These are phyloP conservation scores for Notarius lentiginosus DNA, from an alignment of 2,113 vertebrate genomes.

Conservation along the genomic window DNA sequence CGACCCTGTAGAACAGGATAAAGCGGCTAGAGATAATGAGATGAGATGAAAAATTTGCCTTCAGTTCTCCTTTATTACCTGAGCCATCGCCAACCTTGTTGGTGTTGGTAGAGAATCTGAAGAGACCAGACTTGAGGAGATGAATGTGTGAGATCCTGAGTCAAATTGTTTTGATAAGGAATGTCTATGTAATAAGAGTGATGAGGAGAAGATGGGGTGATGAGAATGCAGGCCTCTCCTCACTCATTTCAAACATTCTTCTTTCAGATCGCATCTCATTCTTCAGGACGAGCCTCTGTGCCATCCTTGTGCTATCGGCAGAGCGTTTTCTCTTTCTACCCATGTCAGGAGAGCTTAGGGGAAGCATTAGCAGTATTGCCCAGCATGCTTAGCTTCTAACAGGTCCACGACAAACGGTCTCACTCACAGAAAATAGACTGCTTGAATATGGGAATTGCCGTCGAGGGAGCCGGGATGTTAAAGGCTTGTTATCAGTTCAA, in stretches of 20 bases:
- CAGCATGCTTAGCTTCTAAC: conserved; percentile 48
- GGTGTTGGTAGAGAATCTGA: background rate
- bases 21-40: too few species aligned
- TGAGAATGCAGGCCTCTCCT: conserved; percentile 63
- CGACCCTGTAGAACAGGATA: too few species aligned
- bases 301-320: conserved; percentile 7
- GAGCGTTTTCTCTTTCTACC: conserved; percentile 18
- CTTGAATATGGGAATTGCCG: conserved; percentile 33
- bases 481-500: conserved; percentile 46
- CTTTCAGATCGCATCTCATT: conserved; percentile 44
- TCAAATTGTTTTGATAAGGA: conserved; percentile 73
- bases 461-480: conserved; percentile 48
- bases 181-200: conserved; percentile 69
- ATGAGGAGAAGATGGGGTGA: conserved; percentile 56
- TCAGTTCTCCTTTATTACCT: too few species aligned
- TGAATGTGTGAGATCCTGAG: conserved; percentile 46
- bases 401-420: conserved; percentile 46
- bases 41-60: too few species aligned
- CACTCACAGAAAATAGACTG: conserved; percentile 43
- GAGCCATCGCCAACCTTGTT: background rate
- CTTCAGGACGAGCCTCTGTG: conserved; percentile 21
- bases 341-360: conserved; percentile 53
- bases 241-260: conserved; percentile 48
- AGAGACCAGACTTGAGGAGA: background rate
- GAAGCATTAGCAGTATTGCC: conserved; percentile 58